Base-by-base conservation (phyloP, 2,888 invertebrate genomes). In the Xylota segnis region DNA sequence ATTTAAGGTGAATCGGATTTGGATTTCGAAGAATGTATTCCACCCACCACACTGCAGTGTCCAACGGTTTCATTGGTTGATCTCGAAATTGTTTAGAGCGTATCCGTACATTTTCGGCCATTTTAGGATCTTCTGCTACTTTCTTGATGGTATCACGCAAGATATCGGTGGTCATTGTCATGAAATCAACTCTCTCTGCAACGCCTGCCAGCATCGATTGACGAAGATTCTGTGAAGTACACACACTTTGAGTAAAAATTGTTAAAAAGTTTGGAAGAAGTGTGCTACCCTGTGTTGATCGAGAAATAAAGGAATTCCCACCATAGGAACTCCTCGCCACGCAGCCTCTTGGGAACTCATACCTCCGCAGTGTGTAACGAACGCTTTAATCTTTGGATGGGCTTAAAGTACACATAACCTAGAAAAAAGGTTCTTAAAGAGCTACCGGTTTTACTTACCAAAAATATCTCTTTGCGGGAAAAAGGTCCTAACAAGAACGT, bases 11-110 rank as follows among this genome's bases (percentile, higher is more conserved):
- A 14, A 90, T 91, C 0, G 94, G 94, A 0, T 94, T 94, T 10
- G 91, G 90, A 14, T 94, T 93, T 6, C 92, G 90, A 0, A 93
- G 93, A 0, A 94, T 93, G 88, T 94, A 93, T 89, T 95, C 94
- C n/a, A 94, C 92, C 95, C 95, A 95, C 90, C 94, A 93, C 1
- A 94, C 91, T 4, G 95, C 92, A 14, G 93, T 93, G 12, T 93
- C 93, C 16, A 94, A 91, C 0, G 95, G 94, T 1, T 93, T 90
- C 87, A 93, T 89, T 0, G 93, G 93, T 0, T 94, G 93, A 88
- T 94, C 94, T 66, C 90, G 90, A 90, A 93, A 94, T 52, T 92
- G 89, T 23, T 88, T 89, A 1, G 93, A 93, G 14, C 93, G 89
- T 79, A 90, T 90, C 86, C 92, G 91, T 3, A 92, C 92, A 45